Evolutionary conservation across 2,113 vertebrate species (phyloP).

Genomic region (Campylorhamphus procurvoides): DNA sequence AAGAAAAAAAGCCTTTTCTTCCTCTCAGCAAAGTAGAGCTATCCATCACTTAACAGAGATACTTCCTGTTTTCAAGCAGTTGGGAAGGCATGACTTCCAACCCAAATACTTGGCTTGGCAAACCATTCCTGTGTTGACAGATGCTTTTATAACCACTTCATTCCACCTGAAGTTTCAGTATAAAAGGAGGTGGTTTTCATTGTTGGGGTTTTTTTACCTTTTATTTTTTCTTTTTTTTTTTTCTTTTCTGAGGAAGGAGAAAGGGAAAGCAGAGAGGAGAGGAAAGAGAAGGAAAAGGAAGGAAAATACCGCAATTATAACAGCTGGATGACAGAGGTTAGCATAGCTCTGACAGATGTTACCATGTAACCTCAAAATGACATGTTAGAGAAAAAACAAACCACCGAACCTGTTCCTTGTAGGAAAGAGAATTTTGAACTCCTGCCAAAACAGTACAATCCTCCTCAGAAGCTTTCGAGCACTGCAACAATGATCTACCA

Average conservation of each 20-base stretch:
- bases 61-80: constrained; percentile 91
- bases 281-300: constrained; percentile 47
- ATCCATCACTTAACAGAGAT: constrained; percentile 89
- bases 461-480: constrained; percentile 20
- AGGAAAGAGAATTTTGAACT: constrained; percentile 39
- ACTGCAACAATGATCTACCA: constrained; percentile 20
- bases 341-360: constrained; percentile 64
- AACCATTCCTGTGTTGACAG: constrained; percentile 79
- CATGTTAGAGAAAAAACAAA: constrained; percentile 6
- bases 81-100: constrained; percentile 82
- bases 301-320: constrained; percentile 57
- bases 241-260: neutral
- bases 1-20: constrained; percentile 66
- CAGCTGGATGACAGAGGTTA: constrained; percentile 65
- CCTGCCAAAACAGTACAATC: constrained; percentile 46
- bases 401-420: constrained; percentile 41
- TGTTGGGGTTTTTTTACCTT: neutral
- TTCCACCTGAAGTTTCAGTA: constrained; percentile 82
- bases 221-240: neutral
- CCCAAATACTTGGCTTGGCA: constrained; percentile 88
- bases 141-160: constrained; percentile 82
- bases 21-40: constrained; percentile 80
- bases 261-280: constrained; percentile 56
- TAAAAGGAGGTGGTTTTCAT: constrained; percentile 51
- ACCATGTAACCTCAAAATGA: constrained; percentile 59